Percentiles rank a stretch among this genome's conserved stretches.
phyloP scores from a whole-genome alignment of 2,797 vertebrate species.

The Sebastiscus albofasciatus region DNA sequence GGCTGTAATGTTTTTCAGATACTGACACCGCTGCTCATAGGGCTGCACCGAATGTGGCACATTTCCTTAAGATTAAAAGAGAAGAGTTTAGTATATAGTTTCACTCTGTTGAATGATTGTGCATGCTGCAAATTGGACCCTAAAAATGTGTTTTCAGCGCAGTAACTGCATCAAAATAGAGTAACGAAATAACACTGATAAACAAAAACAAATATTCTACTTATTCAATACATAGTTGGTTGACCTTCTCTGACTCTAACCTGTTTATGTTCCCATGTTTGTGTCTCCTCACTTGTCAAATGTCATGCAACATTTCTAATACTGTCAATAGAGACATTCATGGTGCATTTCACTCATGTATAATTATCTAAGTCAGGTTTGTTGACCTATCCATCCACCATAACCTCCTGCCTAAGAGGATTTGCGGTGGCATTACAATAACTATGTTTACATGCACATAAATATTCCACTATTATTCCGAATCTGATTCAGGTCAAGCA shows the following conservation, averaged over 20 bases:
- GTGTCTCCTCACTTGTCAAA: not conserved
- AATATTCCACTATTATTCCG: no score
- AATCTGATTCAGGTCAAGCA: no score
- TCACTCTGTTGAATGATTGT: not conserved
- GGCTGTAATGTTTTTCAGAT: slow-evolving; percentile 21
- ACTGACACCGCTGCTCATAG: not conserved
- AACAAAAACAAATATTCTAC: not conserved
- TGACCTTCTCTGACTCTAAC: not conserved
- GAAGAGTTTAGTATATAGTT: not conserved
- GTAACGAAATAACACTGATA: not conserved
- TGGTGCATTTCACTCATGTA: not conserved
- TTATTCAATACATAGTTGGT: not conserved
- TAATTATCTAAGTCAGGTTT: not conserved
- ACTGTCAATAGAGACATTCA: not conserved
- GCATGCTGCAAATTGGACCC: not conserved
- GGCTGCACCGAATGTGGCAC: not conserved
- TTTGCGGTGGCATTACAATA: not conserved
- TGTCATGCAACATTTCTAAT: not conserved
- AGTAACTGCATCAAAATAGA: not conserved
- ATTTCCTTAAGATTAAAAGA: not conserved
- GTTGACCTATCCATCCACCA: not conserved
- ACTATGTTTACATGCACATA: no score
- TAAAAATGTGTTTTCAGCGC: not conserved
- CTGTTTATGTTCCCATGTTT: not conserved
- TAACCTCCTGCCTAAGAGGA: not conserved